Evolutionary conservation across 2,113 vertebrate genomes (phyloP).

Genomic region (Trochalopteron elliotii): DNA sequence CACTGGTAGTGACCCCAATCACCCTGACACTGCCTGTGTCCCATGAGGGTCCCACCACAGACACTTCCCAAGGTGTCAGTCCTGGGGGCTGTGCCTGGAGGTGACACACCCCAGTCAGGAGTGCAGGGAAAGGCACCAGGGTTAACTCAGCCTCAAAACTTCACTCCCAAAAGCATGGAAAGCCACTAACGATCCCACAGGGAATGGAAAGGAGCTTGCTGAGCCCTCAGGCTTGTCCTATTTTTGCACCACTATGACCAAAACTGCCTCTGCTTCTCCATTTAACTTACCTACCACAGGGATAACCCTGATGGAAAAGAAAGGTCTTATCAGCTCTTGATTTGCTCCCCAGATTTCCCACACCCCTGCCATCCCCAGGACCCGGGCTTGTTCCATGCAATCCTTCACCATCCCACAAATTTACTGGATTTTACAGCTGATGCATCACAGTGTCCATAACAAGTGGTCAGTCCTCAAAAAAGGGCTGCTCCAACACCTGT

Average conservation of each 20-base stretch:
- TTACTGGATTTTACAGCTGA: not conserved
- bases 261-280: fast-evolving
- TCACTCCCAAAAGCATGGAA: fast-evolving
- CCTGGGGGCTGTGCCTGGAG: not conserved
- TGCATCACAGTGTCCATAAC: no score
- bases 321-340: not conserved
- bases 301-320: not conserved
- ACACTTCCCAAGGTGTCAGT: fast-evolving
- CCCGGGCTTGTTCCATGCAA: not conserved
- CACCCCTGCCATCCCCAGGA: not conserved
- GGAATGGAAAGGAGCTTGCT: not conserved
- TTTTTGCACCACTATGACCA: not conserved
- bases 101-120: not conserved
- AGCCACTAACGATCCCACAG: fast-evolving
- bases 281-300: no score
- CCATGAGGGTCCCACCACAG: fast-evolving
- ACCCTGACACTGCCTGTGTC: not conserved
- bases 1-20: fast-evolving
- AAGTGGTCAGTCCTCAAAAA: fast-evolving
- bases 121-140: not conserved
- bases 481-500: not conserved
- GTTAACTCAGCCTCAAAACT: not conserved
- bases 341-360: not conserved
- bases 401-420: not conserved
- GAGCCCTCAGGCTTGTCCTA: not conserved